Percentiles rank a stretch among this genome's conserved stretches.
phyloP scores from a whole-genome alignment of 2,113 vertebrate genomes.

The Phrynosoma blainvillii region DNA sequence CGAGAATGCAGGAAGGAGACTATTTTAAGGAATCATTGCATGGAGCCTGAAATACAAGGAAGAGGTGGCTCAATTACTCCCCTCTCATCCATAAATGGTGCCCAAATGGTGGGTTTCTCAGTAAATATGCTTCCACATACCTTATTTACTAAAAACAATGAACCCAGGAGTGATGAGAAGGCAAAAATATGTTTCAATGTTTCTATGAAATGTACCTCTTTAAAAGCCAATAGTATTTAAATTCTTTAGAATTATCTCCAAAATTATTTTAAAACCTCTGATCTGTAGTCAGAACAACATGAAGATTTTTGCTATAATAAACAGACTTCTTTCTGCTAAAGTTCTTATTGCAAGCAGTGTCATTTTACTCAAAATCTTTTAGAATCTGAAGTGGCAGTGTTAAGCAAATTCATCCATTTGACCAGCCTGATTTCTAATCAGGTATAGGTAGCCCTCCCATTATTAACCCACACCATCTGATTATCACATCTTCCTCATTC shows the following conservation, averaged over 20 bases:
- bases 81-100: background rate
- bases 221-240: constrained; percentile 10
- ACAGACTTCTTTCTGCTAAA: constrained; percentile 24
- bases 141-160: background rate
- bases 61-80: background rate
- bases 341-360: constrained; percentile 31
- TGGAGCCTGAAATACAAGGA: background rate
- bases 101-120: background rate
- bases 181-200: background rate
- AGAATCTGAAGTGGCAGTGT: constrained; percentile 44
- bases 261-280: constrained; percentile 33
- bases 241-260: constrained; percentile 23
- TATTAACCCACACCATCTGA: constrained; percentile 53
- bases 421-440: constrained; percentile 36
- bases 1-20: background rate
- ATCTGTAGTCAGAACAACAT: constrained; percentile 12
- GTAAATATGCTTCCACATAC: background rate
- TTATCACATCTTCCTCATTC: constrained; percentile 41
- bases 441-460: background rate
- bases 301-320: constrained; percentile 36
- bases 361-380: constrained; percentile 48
- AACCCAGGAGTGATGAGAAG: background rate
- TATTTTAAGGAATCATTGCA: background rate
- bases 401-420: constrained; percentile 52
- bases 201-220: constrained; percentile 19